These are phyloP conservation scores for human DNA, from an alignment of 2,113 vertebrate genomes.

Conservation along the genomic window DNA sequence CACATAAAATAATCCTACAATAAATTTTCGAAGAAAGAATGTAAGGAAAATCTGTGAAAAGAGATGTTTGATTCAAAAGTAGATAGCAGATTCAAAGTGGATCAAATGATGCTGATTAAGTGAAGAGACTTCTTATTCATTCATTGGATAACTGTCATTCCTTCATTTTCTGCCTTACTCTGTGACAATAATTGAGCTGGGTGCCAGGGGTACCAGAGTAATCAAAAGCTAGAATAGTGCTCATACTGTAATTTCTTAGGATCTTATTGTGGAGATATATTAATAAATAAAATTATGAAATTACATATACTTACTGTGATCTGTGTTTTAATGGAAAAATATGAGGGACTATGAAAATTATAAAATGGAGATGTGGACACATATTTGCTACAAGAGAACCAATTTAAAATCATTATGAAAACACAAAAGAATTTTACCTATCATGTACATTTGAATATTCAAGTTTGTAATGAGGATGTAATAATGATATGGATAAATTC, in stretches of 20 bases:
- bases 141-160: not conserved
- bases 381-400: not conserved
- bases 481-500: not conserved
- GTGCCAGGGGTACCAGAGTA: not conserved
- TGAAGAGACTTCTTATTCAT: not conserved
- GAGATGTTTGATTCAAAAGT: not conserved
- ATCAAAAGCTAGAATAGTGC: not conserved
- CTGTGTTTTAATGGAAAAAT: not conserved
- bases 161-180: not conserved
- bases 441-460: slow-evolving; percentile 1
- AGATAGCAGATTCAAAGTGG: not conserved
- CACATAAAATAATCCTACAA: not conserved
- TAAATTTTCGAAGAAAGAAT: not conserved
- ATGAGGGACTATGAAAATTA: not conserved
- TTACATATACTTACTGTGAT: not conserved
- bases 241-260: not conserved
- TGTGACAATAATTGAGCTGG: not conserved
- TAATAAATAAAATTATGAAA: not conserved
- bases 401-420: slow-evolving; percentile 1
- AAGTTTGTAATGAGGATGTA: not conserved
- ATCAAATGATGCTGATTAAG: not conserved
- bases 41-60: not conserved
- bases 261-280: not conserved
- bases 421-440: not conserved
- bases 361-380: not conserved